Conservation (phyloP, 2,888 invertebrate species). For the Caenorhabditis auriculariae region DNA sequence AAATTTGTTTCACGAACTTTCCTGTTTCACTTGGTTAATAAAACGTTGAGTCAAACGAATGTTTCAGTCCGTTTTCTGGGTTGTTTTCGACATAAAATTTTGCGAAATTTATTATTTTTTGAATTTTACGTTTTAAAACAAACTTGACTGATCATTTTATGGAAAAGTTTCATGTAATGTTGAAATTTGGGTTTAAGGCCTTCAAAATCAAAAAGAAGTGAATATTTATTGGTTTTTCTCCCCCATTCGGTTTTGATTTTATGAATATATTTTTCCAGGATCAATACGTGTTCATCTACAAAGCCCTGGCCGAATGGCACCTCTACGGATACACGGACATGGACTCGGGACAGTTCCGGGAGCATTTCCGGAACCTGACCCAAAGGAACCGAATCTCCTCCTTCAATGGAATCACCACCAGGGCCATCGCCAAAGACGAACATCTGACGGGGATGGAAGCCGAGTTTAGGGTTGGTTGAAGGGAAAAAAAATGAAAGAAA, state of each 20-base stretch:
- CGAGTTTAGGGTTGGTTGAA: conserved; percentile 6
- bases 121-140: background rate
- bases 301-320: conserved; percentile 85
- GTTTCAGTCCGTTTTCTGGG: too few species aligned
- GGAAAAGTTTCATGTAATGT: background rate
- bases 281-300: conserved; percentile 94
- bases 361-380: conserved; percentile 19
- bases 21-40: too few species aligned
- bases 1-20: too few species aligned
- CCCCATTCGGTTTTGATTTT: too few species aligned
- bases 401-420: too few species aligned
- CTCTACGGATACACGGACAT: conserved; percentile 88
- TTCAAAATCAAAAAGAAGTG: background rate
- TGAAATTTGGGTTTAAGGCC: background rate
- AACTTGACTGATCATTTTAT: background rate
- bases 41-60: too few species aligned
- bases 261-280: conserved; percentile 72
- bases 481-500: background rate
- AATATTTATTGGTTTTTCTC: conserved; percentile 5
- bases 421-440: too few species aligned
- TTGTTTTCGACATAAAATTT: too few species aligned
- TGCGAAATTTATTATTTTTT: too few species aligned
- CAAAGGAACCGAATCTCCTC: too few species aligned
- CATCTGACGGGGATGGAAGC: conserved; percentile 9
- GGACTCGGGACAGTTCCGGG: conserved; percentile 27